A percentile compares a stretch with the other conserved stretches of the same genome.
phyloP scores from a whole-genome alignment of 2,797 vertebrate genomes.

The Lacerta agilis region DNA sequence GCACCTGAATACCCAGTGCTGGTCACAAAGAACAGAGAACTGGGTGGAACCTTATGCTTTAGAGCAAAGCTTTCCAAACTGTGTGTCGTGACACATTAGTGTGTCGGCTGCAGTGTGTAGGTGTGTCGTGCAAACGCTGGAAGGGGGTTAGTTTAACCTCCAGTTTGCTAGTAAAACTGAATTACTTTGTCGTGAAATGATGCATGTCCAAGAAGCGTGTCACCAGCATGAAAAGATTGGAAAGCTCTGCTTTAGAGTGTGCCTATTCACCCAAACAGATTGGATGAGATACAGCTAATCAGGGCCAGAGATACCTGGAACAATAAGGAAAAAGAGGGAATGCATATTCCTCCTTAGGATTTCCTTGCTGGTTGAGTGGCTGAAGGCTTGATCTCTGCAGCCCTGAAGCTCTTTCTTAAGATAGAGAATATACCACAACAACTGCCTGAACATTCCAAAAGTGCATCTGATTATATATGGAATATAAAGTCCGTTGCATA shows the following conservation, averaged over 20 bases:
- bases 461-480: neutral
- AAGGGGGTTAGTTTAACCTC: no score
- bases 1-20: neutral
- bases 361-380: neutral
- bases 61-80: no score
- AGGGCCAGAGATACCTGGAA: neutral
- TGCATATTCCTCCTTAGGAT: neutral
- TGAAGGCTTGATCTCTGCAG: neutral
- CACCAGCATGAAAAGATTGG: no score
- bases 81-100: no score
- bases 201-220: no score
- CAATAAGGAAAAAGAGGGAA: neutral
- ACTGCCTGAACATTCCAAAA: neutral
- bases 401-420: neutral
- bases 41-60: neutral
- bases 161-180: no score
- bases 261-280: no score
- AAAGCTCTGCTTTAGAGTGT: neutral
- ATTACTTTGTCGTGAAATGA: no score
- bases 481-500: neutral
- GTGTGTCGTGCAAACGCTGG: no score
- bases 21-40: neutral
- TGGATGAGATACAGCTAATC: neutral
- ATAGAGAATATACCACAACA: neutral
- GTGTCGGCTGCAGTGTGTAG: no score